A percentile compares a stretch with the other conserved stretches of the same genome.
Conservation (phyloP, 2,797 vertebrate genomes). For the Intellagama lesueurii region DNA sequence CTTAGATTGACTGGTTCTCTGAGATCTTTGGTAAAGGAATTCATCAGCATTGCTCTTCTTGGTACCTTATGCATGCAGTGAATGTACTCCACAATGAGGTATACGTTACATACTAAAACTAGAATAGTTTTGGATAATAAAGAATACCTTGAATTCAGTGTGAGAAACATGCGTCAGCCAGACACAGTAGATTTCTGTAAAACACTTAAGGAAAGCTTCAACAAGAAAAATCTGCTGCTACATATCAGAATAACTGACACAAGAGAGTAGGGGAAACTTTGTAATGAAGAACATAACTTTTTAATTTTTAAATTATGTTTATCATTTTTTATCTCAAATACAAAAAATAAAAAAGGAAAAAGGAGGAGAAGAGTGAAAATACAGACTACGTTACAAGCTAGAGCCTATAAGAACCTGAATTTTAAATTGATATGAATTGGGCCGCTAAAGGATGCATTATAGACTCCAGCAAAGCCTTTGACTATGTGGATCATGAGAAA, state of each 20-base stretch:
- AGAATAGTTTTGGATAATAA: neutral
- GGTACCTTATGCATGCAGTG: neutral
- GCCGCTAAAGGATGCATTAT: no score
- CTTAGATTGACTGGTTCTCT: neutral
- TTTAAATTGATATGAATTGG: no score
- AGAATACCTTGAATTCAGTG: constrained; percentile 3
- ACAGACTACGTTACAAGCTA: no score
- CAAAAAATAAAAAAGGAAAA: no score
- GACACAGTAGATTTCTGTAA: neutral
- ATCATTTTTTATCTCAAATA: no score
- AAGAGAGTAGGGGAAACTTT: neutral
- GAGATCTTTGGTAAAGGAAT: neutral
- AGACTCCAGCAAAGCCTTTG: no score
- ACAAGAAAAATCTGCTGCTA: neutral
- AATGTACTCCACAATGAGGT: neutral
- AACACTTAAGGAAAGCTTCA: neutral
- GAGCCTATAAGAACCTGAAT: no score
- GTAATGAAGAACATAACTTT: neutral
- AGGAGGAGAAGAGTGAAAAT: no score
- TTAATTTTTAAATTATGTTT: neutral
- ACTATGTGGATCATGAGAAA: no score
- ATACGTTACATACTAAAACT: neutral
- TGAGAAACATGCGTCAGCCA: neutral
- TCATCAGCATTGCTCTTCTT: neutral
- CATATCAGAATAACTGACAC: neutral